Evolutionary conservation across 2,888 invertebrate genomes (phyloP), one percentile per base, ranked within the genome.

Genomic region (Cephus pulcher): DNA sequence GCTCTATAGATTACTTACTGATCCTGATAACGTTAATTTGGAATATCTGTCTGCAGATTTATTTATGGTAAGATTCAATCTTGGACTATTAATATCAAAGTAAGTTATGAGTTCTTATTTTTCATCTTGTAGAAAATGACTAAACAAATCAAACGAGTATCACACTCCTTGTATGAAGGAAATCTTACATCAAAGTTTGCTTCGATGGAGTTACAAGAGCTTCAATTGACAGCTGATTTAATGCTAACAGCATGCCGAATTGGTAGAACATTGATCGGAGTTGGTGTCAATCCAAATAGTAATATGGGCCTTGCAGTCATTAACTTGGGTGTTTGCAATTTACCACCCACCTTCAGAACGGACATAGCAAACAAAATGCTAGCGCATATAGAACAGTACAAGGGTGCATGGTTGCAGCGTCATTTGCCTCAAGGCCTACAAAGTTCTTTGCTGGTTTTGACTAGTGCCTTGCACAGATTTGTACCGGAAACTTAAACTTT

Each of bases 351-450:
- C 30, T 92, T 93, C 69, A 92, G 94, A 81, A 95, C 95, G n/a
- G 95, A 95, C 85, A 92, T 95, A 82, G 95, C 95, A 32, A 95
- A 95, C 89, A 94, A 93, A 86, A 90, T 94, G 86, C 87, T 94
- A 74, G 93, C 93, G 78, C 90, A 93, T 78, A 92, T 93, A 79
- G 93, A 93, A 82, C 93, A 93, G 79, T 94, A 93, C 84, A 92
- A 93, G 83, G 92, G 92, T 70, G 92, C 93, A 30, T 94, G 94
- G 94, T 86, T 93, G 56, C 92, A 93, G 80, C 90, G 93, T 76
- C 93, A 94, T 84, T 90, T 93, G 80, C 92, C 93, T 1, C 92
- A 93, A 80, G 94, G 94, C 35, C 91, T 93, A 35, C 92, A 93
- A 85, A 92, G 91, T 78, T 93, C 93, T 11, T 87, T 93, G 69